A percentile compares a stretch with the other conserved stretches of the same genome.
phyloP scores from a whole-genome alignment of 92 coral and sea anemone genomes.

The Zoanthus solanderi region DNA sequence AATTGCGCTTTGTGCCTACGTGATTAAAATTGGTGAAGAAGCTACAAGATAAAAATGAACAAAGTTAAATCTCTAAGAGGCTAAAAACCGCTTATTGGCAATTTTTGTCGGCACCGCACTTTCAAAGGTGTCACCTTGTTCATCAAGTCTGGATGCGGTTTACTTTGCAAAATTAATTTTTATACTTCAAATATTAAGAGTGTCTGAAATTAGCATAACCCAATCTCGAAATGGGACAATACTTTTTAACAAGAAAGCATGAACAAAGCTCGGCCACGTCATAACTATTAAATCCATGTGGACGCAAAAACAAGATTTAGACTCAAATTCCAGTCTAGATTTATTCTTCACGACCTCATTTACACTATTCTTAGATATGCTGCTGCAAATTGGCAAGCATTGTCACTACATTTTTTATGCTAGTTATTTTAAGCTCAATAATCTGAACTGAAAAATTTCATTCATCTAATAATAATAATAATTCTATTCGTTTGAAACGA shows the following conservation, averaged over 20 bases:
- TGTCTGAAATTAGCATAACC: slow-evolving; percentile 44
- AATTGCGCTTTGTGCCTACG: background rate
- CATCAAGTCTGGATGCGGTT: slow-evolving; percentile 41
- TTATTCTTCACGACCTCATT: slow-evolving; percentile 43
- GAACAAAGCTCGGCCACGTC: slow-evolving; percentile 21
- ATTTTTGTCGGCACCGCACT: slow-evolving; percentile 48
- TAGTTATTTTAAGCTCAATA: background rate
- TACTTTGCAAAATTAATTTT: slow-evolving; percentile 49
- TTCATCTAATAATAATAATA: background rate
- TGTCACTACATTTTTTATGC: slow-evolving; percentile 18
- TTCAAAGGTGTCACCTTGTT: slow-evolving; percentile 45
- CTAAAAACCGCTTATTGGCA: slow-evolving; percentile 29
- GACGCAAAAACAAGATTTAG: background rate
- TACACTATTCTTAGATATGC: slow-evolving; percentile 29
- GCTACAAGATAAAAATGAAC: background rate
- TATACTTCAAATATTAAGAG: slow-evolving; percentile 47
- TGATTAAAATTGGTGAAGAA: background rate
- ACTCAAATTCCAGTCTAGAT: slow-evolving; percentile 17
- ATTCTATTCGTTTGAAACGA: slow-evolving; percentile 53
- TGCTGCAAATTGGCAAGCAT: slow-evolving; percentile 36
- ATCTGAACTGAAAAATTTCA: slow-evolving; percentile 36
- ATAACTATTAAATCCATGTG: background rate
- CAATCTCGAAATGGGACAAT: slow-evolving; percentile 39
- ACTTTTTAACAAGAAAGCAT: background rate
- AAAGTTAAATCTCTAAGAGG: background rate